These are phyloP conservation scores for Myotis davidii DNA, from an alignment of 2,113 vertebrate species.

Conservation along the genomic window DNA sequence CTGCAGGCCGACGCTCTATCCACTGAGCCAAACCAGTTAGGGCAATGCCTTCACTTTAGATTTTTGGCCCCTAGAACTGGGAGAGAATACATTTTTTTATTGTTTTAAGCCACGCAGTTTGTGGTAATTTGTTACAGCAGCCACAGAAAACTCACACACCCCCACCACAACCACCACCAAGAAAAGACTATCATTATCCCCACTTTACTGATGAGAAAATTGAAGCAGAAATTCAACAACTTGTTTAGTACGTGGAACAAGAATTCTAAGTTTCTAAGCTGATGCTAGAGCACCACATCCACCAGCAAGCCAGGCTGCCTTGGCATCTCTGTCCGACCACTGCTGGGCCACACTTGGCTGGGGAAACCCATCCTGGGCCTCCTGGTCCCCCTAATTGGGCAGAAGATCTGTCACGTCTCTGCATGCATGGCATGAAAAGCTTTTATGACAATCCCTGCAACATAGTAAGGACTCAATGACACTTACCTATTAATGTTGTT, in stretches of 20 bases:
- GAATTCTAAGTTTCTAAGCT: not conserved
- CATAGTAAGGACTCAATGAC: not conserved
- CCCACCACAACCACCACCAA: not conserved
- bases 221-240: not conserved
- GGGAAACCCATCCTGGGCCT: not conserved
- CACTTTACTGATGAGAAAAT: not conserved
- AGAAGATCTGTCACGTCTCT: not conserved
- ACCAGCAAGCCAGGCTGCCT: not conserved
- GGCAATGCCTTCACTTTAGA: not conserved
- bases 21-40: no score
- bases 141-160: not conserved
- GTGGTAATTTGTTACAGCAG: not conserved
- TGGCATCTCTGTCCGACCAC: not conserved
- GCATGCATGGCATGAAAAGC: not conserved
- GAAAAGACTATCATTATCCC: not conserved
- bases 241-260: not conserved
- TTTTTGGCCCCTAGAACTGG: not conserved
- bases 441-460: not conserved
- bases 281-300: not conserved
- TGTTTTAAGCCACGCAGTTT: constrained; percentile 2
- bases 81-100: not conserved
- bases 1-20: no score
- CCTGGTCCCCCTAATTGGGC: not conserved
- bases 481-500: not conserved
- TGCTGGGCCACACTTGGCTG: not conserved